Percentiles rank a stretch among this genome's conserved stretches.
Conservation (phyloP, 1,140 invertebrate genomes). For the Danaus melanippus region DNA sequence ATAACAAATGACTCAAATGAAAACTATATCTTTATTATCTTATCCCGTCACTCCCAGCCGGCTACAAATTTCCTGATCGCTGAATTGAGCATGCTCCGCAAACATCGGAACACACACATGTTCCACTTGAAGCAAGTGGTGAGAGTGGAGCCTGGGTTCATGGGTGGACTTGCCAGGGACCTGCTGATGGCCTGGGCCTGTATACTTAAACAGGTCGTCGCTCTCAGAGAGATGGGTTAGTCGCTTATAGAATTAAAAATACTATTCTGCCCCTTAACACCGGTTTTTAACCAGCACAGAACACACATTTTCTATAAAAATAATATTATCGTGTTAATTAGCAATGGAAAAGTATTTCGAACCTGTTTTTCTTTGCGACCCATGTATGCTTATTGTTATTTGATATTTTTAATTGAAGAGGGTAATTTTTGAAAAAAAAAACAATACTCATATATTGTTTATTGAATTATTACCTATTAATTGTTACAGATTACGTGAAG, state of each 20-base stretch:
- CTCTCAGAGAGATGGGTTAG: conserved; percentile 35
- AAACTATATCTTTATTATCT: conserved; percentile 7
- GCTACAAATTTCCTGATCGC: conserved; percentile 80
- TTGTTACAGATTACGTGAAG: no score
- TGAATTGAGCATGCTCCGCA: conserved; percentile 76
- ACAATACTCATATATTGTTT: no score
- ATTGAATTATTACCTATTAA: no score
- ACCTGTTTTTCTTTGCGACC: no score
- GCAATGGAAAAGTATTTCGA: no score
- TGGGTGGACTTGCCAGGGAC: conserved; percentile 70
- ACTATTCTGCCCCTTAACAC: background rate
- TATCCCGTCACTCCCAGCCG: conserved; percentile 67
- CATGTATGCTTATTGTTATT: no score
- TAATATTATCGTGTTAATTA: no score
- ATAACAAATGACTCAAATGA: no score
- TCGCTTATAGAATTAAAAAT: background rate
- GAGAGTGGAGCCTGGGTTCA: conserved; percentile 72
- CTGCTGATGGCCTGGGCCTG: conserved; percentile 76
- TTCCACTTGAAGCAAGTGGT: conserved; percentile 79
- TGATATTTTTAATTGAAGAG: no score
- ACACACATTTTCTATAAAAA: no score
- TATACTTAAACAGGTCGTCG: conserved; percentile 35
- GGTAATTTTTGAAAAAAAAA: no score
- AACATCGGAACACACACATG: conserved; percentile 78
- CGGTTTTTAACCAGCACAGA: no score